Conservation (phyloP, 1,140 invertebrate genomes). For the Orchesella cincta region DNA sequence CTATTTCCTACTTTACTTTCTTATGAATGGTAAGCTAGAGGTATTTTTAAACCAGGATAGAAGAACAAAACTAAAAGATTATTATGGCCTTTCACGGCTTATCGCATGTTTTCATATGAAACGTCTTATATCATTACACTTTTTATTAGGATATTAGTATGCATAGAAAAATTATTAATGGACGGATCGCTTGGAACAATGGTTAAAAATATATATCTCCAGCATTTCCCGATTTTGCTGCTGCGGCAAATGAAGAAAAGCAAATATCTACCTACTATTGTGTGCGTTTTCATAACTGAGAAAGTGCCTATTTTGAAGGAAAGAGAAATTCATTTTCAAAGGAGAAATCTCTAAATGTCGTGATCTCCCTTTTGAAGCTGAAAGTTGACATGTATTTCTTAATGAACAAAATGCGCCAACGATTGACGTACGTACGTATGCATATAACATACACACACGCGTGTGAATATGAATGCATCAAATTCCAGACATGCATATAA, state of each 20-base stretch:
- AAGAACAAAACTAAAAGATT: too few species aligned
- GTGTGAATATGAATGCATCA: background rate
- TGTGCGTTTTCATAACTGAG: background rate
- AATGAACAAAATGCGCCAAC: background rate
- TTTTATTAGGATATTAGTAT: constrained; percentile 9
- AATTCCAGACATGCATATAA: background rate
- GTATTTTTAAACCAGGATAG: too few species aligned
- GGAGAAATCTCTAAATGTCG: background rate
- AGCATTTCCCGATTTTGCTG: background rate
- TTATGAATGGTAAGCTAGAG: background rate
- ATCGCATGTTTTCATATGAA: too few species aligned
- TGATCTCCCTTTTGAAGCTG: background rate
- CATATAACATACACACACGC: background rate
- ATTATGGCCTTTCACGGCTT: too few species aligned
- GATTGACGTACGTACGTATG: background rate
- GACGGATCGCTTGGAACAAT: background rate
- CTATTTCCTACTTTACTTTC: background rate
- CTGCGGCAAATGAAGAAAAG: background rate
- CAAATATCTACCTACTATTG: background rate
- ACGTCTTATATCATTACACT: too few species aligned
- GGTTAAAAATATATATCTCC: background rate
- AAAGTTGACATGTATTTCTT: background rate
- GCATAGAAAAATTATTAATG: constrained; percentile 8
- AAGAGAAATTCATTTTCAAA: background rate
- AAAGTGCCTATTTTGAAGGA: background rate